phyloP scores from a whole-genome alignment of 2,888 invertebrate genomes.

The Limnephilus auricula region DNA sequence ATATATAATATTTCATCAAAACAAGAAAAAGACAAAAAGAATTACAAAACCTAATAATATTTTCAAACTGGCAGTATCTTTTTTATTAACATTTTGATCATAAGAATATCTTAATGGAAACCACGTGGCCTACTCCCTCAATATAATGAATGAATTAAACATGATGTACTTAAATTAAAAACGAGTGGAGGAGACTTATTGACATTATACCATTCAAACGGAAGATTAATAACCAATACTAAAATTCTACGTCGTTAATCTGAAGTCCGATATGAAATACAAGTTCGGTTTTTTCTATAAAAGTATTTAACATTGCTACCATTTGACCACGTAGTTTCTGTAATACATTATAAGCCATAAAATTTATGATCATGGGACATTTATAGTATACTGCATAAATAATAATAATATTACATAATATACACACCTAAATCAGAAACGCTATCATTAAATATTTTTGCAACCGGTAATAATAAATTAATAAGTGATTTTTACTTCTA shows the following conservation, averaged over 20 bases:
- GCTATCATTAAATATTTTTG: not conserved
- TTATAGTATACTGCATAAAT: not conserved
- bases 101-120: too few relatives aligned
- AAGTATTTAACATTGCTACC: not conserved
- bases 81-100: too few relatives aligned
- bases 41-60: too few relatives aligned
- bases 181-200: not conserved
- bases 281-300: not conserved
- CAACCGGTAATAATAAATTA: not conserved
- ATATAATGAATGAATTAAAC: not conserved
- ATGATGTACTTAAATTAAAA: not conserved
- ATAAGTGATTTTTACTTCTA: not conserved
- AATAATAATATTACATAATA: not conserved
- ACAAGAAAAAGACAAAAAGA: too few relatives aligned
- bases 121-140: too few relatives aligned
- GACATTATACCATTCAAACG: not conserved
- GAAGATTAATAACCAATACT: not conserved
- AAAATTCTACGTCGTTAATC: not conserved
- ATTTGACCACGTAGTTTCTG: not conserved
- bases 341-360: constrained; percentile 6
- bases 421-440: not conserved
- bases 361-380: not conserved
- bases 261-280: not conserved
- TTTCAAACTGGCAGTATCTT: too few relatives aligned
- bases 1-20: too few relatives aligned